Evolutionary conservation across 2,113 vertebrate genomes (phyloP).

Genomic region (Columbina picui): DNA sequence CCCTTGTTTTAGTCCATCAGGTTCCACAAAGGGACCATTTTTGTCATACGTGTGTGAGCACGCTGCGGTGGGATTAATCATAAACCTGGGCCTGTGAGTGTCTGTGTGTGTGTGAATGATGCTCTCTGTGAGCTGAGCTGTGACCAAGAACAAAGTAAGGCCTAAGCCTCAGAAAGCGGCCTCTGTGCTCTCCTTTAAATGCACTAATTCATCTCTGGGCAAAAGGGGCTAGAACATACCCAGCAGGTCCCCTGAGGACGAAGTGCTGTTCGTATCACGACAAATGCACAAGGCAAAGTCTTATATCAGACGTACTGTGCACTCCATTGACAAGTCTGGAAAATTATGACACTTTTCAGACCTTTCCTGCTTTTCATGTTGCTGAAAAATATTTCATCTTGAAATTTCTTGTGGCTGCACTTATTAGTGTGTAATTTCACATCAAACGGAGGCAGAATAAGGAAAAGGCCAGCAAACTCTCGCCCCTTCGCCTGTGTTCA

Average conservation of each 20-base stretch:
- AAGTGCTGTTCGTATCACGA: constrained; percentile 9
- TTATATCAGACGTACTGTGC: constrained; percentile 29
- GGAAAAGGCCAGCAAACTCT: background rate
- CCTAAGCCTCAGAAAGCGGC: constrained; percentile 70
- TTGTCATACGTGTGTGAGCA: constrained; percentile 15
- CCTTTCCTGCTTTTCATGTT: background rate
- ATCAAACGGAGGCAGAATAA: background rate
- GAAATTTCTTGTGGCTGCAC: background rate
- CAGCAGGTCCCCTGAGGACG: constrained; percentile 47
- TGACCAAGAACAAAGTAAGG: constrained; percentile 70
- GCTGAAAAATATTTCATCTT: background rate
- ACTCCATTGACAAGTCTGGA: background rate
- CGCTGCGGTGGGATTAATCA: constrained; percentile 64
- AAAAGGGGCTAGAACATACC: constrained; percentile 62
- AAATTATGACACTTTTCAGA: constrained; percentile 10
- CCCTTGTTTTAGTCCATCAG: constrained; percentile 37
- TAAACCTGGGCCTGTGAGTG: constrained; percentile 53
- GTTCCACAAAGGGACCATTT: constrained; percentile 77
- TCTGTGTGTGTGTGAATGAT: constrained; percentile 74
- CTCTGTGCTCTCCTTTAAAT: constrained; percentile 77
- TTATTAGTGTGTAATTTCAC: constrained; percentile 1
- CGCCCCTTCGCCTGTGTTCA: background rate
- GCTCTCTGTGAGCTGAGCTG: constrained; percentile 74
- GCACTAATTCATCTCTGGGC: constrained; percentile 74
- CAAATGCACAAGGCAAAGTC: constrained; percentile 24